These are phyloP conservation scores for Lysandra bellargus DNA, from an alignment of 2,888 invertebrate genomes.

Conservation along the genomic window DNA sequence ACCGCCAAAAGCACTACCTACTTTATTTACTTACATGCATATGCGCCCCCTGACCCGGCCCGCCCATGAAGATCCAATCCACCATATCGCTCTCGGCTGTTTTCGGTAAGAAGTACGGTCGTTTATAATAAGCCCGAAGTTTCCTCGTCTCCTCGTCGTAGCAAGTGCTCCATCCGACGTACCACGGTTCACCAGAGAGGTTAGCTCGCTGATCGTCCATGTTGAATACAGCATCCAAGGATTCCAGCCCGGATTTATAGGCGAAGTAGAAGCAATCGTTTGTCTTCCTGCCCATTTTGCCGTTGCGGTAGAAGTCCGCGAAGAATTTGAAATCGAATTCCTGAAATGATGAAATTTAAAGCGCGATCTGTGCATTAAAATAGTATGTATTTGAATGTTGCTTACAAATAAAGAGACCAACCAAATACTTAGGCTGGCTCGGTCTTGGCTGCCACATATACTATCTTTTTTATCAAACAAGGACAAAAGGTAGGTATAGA, in stretches of 20 bases:
- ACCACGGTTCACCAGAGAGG: conserved; percentile 85
- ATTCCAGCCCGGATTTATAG: conserved; percentile 92
- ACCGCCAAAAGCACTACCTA: too few species aligned
- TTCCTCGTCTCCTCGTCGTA: conserved; percentile 89
- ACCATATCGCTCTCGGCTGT: conserved; percentile 93
- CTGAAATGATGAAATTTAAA: conserved; percentile 50
- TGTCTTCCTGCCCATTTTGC: conserved; percentile 74
- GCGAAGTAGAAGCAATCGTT: conserved; percentile 95
- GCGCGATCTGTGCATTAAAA: neutral
- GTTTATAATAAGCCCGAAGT: conserved; percentile 87
- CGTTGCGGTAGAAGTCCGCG: conserved; percentile 85
- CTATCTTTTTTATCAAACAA: too few species aligned
- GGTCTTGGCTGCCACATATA: too few species aligned
- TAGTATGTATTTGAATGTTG: too few species aligned
- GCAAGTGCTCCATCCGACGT: conserved; percentile 95
- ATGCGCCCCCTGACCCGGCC: conserved; percentile 95
- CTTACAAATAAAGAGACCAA: too few species aligned
- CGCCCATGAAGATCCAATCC: conserved; percentile 99
- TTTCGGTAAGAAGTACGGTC: conserved; percentile 94
- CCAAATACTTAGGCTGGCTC: too few species aligned
- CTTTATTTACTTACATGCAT: conserved; percentile 88
- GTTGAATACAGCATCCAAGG: conserved; percentile 88
- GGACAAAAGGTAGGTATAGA: too few species aligned
- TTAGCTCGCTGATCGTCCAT: conserved; percentile 88
- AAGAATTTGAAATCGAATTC: conserved; percentile 92